A percentile compares a stretch with the other conserved stretches of the same genome.
These are phyloP conservation scores for Montifringilla adamsi DNA, from an alignment of 2,113 vertebrate species.

Conservation along the genomic window DNA sequence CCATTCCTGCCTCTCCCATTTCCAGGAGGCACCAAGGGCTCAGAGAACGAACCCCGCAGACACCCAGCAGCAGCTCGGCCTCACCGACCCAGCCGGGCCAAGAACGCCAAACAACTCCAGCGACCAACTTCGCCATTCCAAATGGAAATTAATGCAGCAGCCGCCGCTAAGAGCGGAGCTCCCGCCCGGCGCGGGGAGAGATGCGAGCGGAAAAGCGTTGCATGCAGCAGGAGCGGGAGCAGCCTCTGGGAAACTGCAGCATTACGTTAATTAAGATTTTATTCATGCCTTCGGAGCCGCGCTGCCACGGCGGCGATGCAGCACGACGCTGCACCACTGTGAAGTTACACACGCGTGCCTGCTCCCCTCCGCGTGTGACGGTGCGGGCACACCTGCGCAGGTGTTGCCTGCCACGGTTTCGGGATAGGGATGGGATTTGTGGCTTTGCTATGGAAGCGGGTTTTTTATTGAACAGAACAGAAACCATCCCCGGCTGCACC, in stretches of 20 bases:
- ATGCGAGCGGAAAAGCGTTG: background rate
- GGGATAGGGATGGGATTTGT: fast-evolving
- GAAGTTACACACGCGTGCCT: background rate
- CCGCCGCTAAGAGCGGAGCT: background rate
- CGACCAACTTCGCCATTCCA: background rate
- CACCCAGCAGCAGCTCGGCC: background rate
- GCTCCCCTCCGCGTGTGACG: background rate
- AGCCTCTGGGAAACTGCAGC: background rate
- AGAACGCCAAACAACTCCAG: background rate
- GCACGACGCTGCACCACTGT: background rate
- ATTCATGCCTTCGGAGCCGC: background rate
- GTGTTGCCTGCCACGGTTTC: fast-evolving
- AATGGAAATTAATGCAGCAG: conserved; percentile 66
- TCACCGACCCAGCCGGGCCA: background rate
- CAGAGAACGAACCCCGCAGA: background rate
- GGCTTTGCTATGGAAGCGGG: too few relatives aligned
- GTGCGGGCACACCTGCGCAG: background rate
- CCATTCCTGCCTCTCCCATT: background rate
- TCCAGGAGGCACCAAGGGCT: background rate
- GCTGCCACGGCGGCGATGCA: background rate
- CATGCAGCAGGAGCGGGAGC: background rate
- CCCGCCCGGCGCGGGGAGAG: background rate
- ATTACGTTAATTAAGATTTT: conserved; percentile 5
- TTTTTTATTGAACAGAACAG: fast-evolving
- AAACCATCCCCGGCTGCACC: background rate